These are phyloP conservation scores for Leucophenga maculata DNA, from an alignment of 2,888 invertebrate species.

Conservation along the genomic window DNA sequence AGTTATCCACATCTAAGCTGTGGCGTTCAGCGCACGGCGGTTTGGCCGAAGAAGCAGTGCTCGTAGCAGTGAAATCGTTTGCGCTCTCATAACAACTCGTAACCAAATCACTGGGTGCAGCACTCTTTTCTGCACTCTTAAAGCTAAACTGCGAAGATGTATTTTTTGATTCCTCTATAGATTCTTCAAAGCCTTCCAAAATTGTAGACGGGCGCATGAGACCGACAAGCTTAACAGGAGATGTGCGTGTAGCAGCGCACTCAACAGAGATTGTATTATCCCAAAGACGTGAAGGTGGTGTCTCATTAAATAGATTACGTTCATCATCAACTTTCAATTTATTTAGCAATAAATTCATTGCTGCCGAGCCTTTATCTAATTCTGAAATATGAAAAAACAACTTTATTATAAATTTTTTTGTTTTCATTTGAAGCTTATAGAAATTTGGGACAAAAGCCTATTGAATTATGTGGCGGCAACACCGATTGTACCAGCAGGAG, in stretches of 20 bases:
- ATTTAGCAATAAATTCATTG: slow-evolving; percentile 45
- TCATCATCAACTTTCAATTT: slow-evolving; percentile 45
- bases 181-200: slow-evolving; percentile 62
- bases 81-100: slow-evolving; percentile 68
- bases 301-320: slow-evolving; percentile 68
- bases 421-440: no score
- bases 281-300: slow-evolving; percentile 69
- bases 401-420: no score
- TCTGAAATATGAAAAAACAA: no score
- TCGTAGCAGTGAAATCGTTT: slow-evolving; percentile 50
- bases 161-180: slow-evolving; percentile 26
- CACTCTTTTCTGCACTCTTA: slow-evolving; percentile 52
- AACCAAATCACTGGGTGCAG: slow-evolving; percentile 39
- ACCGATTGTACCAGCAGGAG: no score
- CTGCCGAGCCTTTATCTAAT: slow-evolving; percentile 32
- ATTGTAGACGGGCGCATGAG: slow-evolving; percentile 70
- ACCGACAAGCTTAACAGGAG: slow-evolving; percentile 70
- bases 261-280: slow-evolving; percentile 60
- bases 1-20: slow-evolving; percentile 41
- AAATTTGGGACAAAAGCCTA: no score
- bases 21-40: slow-evolving; percentile 29
- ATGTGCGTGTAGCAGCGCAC: slow-evolving; percentile 49
- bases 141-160: slow-evolving; percentile 50
- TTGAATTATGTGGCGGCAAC: no score
- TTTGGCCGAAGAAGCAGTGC: slow-evolving; percentile 35